phyloP scores from a whole-genome alignment of 1,140 invertebrate species.

The Papilio aristodemus region DNA sequence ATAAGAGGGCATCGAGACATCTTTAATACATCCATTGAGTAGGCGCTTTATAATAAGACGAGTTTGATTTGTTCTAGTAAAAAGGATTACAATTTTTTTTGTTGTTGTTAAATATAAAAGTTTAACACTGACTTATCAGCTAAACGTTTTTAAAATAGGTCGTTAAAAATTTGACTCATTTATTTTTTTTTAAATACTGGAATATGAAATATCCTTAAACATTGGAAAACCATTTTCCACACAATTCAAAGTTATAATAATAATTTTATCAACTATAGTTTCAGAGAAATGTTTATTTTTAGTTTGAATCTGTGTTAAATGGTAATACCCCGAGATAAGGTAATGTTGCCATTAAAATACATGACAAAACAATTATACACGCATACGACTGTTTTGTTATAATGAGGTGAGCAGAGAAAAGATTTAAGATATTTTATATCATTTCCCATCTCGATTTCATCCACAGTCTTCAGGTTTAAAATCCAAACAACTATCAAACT shows the following conservation, averaged over 20 bases:
- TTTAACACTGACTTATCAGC: too few species aligned
- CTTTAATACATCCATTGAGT: slow-evolving; percentile 46
- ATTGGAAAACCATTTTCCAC: not conserved
- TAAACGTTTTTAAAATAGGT: too few species aligned
- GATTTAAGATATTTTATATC: too few species aligned
- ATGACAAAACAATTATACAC: not conserved
- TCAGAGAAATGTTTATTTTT: not conserved
- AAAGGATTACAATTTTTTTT: too few species aligned
- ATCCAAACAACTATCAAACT: not conserved
- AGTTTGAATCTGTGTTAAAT: slow-evolving; percentile 37
- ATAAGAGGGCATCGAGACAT: slow-evolving; percentile 44
- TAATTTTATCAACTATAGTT: not conserved
- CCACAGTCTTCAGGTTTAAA: not conserved
- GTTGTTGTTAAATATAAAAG: too few species aligned
- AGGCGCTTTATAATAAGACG: not conserved
- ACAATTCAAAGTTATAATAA: not conserved
- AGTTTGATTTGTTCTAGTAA: too few species aligned
- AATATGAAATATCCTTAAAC: too few species aligned
- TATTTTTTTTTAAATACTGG: too few species aligned
- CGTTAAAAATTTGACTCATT: too few species aligned
- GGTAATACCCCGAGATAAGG: slow-evolving; percentile 32
- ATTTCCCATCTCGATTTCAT: not conserved
- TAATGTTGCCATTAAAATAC: slow-evolving; percentile 28
- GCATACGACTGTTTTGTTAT: not conserved
- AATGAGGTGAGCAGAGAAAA: not conserved